Evolutionary conservation across 2,797 vertebrate species (phyloP).

Genomic region (Gobionotothen gibberifrons): DNA sequence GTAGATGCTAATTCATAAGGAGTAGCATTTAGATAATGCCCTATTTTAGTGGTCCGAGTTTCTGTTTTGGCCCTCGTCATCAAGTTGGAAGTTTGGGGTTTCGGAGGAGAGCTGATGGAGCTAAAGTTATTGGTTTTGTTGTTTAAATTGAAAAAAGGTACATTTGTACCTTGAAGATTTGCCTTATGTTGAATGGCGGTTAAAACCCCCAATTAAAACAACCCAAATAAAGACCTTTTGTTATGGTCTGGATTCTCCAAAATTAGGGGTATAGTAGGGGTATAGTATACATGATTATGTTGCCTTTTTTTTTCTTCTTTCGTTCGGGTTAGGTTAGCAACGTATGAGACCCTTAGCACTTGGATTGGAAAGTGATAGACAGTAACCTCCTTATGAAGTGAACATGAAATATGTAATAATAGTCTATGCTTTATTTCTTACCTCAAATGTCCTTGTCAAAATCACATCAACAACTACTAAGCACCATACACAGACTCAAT

Average conservation of each 20-base stretch:
- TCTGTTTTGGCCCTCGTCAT: neutral
- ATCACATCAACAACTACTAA: too few relatives aligned
- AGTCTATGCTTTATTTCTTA: neutral
- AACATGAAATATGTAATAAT: too few relatives aligned
- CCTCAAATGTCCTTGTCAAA: neutral
- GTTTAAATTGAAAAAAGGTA: neutral
- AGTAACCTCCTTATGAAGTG: neutral
- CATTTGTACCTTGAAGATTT: neutral
- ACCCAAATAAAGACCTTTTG: too few relatives aligned
- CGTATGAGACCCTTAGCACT: neutral
- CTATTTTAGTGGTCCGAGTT: constrained; percentile 7
- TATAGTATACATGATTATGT: neutral
- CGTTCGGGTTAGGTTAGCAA: neutral
- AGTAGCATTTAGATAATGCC: neutral
- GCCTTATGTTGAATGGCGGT: neutral
- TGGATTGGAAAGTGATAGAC: neutral
- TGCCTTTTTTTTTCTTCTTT: neutral
- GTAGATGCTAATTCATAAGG: neutral
- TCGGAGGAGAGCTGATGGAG: neutral
- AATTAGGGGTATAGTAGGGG: too few relatives aligned
- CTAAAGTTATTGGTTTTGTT: neutral
- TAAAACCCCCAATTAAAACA: too few relatives aligned
- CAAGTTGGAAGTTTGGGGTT: neutral
- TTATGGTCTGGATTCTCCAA: neutral
- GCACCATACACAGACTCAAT: too few relatives aligned